Base-by-base conservation (phyloP, 1,140 invertebrate species). In the Neodiprion lecontei region DNA sequence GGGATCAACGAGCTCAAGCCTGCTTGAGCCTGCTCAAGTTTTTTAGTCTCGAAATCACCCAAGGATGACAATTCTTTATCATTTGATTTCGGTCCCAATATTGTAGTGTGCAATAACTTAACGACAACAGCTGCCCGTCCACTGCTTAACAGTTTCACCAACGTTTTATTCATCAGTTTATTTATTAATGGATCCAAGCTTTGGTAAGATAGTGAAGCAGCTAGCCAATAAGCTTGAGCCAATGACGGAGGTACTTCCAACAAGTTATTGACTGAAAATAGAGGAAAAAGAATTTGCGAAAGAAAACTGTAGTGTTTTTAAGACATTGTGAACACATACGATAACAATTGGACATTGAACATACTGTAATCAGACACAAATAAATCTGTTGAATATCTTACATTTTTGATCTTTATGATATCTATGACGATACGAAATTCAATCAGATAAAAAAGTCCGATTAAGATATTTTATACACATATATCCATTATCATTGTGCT, bases 121-220 rank as follows among this genome's bases (percentile, higher is more conserved):
- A 88, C 83, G 8, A 87, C 84, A 8, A 82, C 77, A 7, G 86
- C 84, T 50, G 87, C 87, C 11, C 86, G 83, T 0, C 86, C 87
- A 14, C 82, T 83, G 49, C 85, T 86, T 70, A 88, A 75, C 68
- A 88, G 78, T 75, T 87, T 88, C 0, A 81, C 72, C 65, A 88
- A 75, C 10, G 82, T 76, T 23, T 82, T 81, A 11, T 84, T 77
- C 7, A 88, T 77, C 23, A 83, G 50, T 72, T 75, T 77, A 67
- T 85, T 87, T 10, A 85, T 74, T 1, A 83, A 17, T 23, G 85
- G 83, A 73, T 88, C 86, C 17, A 88, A 11, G n/a, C 70, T 83
- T 65, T 75, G 68, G n/a, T 80, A 83, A 0, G 80, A 77, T 7
- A 86, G 69, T 0, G 81, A 84, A 14, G 85, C 83, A 3, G 85